Percentiles rank a stretch among this genome's conserved stretches.
These are phyloP conservation scores for Aphaenogaster floridana DNA, from an alignment of 1,140 invertebrate genomes.

Conservation along the genomic window DNA sequence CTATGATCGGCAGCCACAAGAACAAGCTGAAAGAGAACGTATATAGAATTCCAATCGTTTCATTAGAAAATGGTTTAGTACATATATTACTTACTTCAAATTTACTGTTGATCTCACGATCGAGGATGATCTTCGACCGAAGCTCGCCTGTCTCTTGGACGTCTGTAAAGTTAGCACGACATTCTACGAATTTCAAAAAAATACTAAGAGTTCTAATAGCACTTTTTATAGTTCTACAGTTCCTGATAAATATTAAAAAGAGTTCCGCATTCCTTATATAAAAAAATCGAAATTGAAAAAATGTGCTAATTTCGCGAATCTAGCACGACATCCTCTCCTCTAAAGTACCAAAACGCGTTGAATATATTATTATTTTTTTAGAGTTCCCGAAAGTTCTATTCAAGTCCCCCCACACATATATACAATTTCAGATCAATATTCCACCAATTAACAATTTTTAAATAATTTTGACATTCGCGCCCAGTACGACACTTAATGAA, in stretches of 20 bases:
- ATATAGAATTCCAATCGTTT: slow-evolving; percentile 1
- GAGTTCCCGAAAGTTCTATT: neutral
- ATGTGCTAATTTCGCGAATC: neutral
- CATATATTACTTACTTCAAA: slow-evolving; percentile 91
- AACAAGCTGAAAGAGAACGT: slow-evolving; percentile 90
- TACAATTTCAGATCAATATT: no score
- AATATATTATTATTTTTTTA: neutral
- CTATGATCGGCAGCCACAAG: slow-evolving; percentile 95
- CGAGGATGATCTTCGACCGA: slow-evolving; percentile 92
- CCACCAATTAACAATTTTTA: no score
- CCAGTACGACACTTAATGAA: no score
- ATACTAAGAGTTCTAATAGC: neutral
- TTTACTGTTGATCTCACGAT: slow-evolving; percentile 93
- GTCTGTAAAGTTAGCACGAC: neutral
- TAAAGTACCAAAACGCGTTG: neutral
- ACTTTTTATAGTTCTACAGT: neutral
- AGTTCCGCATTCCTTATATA: neutral
- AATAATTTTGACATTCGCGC: no score
- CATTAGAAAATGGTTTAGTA: neutral
- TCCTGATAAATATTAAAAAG: neutral
- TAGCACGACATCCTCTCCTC: neutral
- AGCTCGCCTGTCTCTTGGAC: slow-evolving; percentile 92
- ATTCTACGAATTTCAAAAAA: neutral
- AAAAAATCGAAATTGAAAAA: neutral
- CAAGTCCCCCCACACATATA: no score